These are phyloP conservation scores for Agriotes lineatus DNA, from an alignment of 2,888 invertebrate genomes.

Conservation along the genomic window DNA sequence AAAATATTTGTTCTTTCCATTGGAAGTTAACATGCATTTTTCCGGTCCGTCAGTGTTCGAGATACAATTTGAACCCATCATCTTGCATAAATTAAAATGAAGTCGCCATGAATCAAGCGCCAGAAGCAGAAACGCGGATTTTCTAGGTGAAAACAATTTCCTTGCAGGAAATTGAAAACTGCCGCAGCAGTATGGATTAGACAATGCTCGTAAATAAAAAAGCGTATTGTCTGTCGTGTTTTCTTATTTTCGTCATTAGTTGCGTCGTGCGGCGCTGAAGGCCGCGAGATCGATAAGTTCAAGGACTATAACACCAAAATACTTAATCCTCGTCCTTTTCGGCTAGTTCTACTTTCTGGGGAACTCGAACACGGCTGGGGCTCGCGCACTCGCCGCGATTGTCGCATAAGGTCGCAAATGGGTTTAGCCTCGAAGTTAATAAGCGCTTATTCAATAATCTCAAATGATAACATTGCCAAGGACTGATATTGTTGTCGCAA, in stretches of 20 bases:
- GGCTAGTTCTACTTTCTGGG: background rate
- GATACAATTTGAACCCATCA: no score
- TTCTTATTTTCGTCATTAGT: background rate
- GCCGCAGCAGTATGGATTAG: no score
- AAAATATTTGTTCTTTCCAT: no score
- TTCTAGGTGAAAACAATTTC: no score
- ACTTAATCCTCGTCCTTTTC: background rate
- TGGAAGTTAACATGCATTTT: no score
- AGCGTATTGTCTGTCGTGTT: background rate
- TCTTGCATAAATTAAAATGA: no score
- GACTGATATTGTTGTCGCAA: conserved; percentile 15
- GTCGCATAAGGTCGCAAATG: conserved; percentile 67
- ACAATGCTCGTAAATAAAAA: background rate
- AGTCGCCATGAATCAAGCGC: no score
- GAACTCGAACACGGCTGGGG: background rate
- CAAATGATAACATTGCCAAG: conserved; percentile 46
- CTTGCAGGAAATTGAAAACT: no score
- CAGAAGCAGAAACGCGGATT: no score
- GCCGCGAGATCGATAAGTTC: conserved; percentile 23
- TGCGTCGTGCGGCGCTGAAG: background rate
- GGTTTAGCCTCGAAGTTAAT: conserved; percentile 67
- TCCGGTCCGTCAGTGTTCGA: no score
- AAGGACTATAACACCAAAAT: conserved; percentile 6
- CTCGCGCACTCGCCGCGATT: conserved; percentile 67
- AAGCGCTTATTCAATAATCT: conserved; percentile 49